phyloP scores from a whole-genome alignment of 2,797 vertebrate genomes.

The Tokudaia muenninki region DNA sequence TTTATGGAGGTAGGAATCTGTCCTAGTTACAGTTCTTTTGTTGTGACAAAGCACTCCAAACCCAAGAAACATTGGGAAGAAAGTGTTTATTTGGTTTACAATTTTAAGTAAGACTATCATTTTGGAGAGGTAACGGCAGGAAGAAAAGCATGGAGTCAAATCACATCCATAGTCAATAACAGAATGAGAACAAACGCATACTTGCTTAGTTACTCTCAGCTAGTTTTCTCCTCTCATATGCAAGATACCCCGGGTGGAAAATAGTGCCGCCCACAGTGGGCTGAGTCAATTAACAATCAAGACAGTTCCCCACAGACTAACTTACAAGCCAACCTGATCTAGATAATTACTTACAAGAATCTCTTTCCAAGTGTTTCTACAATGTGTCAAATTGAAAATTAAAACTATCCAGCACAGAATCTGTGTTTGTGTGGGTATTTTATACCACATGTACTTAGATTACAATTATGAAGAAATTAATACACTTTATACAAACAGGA shows the following conservation, averaged over 20 bases:
- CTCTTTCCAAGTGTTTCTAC: not conserved
- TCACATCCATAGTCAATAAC: not conserved
- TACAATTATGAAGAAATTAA: conserved; percentile 11
- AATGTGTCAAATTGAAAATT: not conserved
- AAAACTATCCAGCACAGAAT: not conserved
- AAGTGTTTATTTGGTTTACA: too few species aligned
- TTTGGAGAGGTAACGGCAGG: not conserved
- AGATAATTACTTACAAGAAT: not conserved
- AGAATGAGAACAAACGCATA: not conserved
- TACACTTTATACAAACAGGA: conserved; percentile 17
- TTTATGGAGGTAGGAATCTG: not conserved
- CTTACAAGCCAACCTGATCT: not conserved
- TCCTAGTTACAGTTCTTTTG: not conserved
- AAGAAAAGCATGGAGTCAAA: not conserved
- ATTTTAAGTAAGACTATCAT: not conserved
- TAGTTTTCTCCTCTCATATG: not conserved
- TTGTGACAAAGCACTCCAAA: not conserved
- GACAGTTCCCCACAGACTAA: not conserved
- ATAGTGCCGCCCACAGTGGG: too few species aligned
- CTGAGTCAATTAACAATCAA: not conserved
- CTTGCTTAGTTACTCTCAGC: not conserved
- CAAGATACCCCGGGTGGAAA: too few species aligned
- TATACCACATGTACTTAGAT: not conserved
- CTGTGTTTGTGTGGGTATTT: not conserved
- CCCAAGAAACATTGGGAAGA: not conserved